Percentiles rank a stretch among this genome's conserved stretches.
Conservation (phyloP, 2,113 vertebrate species). For the Serinus canaria region DNA sequence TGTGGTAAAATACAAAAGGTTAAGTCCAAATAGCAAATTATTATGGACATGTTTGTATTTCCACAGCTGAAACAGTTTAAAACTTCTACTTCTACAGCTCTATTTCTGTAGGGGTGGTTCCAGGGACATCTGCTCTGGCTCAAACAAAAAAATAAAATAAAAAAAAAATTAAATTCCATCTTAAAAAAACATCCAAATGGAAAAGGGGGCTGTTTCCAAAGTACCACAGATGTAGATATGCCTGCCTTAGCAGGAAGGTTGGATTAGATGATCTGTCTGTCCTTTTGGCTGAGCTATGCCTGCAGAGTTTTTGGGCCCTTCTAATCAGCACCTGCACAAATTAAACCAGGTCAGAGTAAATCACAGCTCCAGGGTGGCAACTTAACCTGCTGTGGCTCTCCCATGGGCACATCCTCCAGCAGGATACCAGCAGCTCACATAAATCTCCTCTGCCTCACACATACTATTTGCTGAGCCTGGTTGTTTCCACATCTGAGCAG, state of each 20-base stretch:
- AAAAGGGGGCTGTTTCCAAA: background rate
- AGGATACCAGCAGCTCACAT: background rate
- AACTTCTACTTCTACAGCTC: background rate
- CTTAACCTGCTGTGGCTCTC: background rate
- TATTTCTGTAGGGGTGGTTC: background rate
- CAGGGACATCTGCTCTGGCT: background rate
- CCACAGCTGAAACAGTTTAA: background rate
- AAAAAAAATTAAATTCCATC: background rate
- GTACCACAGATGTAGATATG: background rate
- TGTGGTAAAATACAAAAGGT: background rate
- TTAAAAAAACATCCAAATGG: background rate
- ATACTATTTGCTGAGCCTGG: background rate
- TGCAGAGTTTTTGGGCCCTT: background rate
- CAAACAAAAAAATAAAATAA: background rate
- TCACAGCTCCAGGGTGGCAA: background rate
- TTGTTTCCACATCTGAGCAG: rapidly evolving
- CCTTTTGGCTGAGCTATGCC: background rate
- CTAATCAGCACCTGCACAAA: background rate
- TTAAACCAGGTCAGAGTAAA: background rate
- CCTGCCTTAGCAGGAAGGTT: background rate
- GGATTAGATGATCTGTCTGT: background rate
- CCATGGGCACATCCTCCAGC: background rate
- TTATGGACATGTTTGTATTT: background rate
- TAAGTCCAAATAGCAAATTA: background rate
- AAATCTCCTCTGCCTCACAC: background rate